A percentile compares a stretch with the other conserved stretches of the same genome.
Conservation (phyloP, 1,140 invertebrate genomes). For the Planococcus citri region DNA sequence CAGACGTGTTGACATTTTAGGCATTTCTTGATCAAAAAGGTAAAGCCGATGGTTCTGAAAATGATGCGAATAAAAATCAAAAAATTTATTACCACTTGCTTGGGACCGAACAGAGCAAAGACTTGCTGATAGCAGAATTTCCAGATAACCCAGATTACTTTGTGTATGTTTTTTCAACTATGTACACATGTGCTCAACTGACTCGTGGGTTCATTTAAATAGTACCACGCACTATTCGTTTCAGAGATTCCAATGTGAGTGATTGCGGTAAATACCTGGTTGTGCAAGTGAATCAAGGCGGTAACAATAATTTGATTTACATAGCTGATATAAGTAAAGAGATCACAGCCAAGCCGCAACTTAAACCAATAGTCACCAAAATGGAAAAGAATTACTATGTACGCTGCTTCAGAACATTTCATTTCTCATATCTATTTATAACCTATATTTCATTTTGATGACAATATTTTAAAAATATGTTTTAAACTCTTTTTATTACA, state of each 20-base stretch:
- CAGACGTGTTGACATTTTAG: slow-evolving; percentile 57
- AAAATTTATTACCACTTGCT: slow-evolving; percentile 88
- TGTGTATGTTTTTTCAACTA: no score
- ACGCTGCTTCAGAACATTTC: no score
- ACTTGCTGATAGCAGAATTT: slow-evolving; percentile 82
- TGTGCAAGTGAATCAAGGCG: slow-evolving; percentile 63
- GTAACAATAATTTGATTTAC: slow-evolving; percentile 77
- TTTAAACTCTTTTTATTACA: slow-evolving; percentile 38
- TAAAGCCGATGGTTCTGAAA: slow-evolving; percentile 80
- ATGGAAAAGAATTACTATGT: slow-evolving; percentile 93
- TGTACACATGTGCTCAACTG: no score
- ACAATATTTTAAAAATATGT: no score
- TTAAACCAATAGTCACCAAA: slow-evolving; percentile 69
- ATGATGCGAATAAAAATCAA: slow-evolving; percentile 71
- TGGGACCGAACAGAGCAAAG: slow-evolving; percentile 73
- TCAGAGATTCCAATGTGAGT: slow-evolving; percentile 63
- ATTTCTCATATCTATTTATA: no score
- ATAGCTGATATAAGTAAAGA: slow-evolving; percentile 56
- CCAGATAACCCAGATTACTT: slow-evolving; percentile 64
- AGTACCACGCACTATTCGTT: slow-evolving; percentile 28
- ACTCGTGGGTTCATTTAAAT: no score
- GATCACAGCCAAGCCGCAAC: slow-evolving; percentile 48
- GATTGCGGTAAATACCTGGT: slow-evolving; percentile 85
- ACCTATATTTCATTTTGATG: neutral
- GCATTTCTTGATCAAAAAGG: slow-evolving; percentile 67